These are phyloP conservation scores for Phrynosoma platyrhinos DNA, from an alignment of 2,113 vertebrate genomes.

Conservation along the genomic window DNA sequence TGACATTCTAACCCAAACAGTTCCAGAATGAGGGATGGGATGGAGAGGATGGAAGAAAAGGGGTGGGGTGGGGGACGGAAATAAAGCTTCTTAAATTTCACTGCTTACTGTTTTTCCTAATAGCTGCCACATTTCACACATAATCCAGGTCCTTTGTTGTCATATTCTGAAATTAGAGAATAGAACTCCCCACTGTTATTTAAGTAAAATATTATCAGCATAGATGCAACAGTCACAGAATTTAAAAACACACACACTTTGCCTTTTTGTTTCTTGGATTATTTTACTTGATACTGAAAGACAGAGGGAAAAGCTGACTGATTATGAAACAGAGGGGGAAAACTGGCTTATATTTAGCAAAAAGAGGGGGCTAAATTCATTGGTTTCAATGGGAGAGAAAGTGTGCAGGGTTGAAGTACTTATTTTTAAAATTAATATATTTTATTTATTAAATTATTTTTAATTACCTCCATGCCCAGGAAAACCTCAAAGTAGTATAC, in stretches of 20 bases:
- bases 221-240: background rate
- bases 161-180: constrained; percentile 8
- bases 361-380: background rate
- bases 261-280: background rate
- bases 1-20: constrained; percentile 65
- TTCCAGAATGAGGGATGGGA: constrained; percentile 45
- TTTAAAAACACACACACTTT: background rate
- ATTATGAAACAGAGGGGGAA: background rate
- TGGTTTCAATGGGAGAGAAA: background rate
- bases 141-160: constrained; percentile 18
- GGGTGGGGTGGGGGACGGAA: background rate
- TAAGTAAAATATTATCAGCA: constrained; percentile 8
- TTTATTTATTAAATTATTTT: no score
- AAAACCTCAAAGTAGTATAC: no score
- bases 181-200: background rate
- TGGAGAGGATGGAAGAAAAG: background rate
- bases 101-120: constrained; percentile 16
- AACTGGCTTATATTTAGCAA: background rate
- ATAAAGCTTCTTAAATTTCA: constrained; percentile 19
- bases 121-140: constrained; percentile 34
- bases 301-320: background rate
- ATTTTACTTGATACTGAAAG: rapidly evolving
- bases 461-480: no score
- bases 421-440: no score
- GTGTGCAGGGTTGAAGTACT: no score